A percentile compares a stretch with the other conserved stretches of the same genome.
phyloP scores from a whole-genome alignment of 2,888 invertebrate species.

The Choristoneura rosaceana region DNA sequence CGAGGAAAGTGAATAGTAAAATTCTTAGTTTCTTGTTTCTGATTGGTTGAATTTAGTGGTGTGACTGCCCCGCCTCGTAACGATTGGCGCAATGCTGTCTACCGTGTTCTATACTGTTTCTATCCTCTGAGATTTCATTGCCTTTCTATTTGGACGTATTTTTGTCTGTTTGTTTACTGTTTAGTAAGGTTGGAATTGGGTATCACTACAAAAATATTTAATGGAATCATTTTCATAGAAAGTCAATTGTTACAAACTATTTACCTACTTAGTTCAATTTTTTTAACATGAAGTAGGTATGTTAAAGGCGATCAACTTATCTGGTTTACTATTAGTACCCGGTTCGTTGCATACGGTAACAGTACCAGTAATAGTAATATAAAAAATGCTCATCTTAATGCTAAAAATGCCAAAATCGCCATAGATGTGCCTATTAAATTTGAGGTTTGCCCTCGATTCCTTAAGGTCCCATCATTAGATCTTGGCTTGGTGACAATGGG shows the following conservation, averaged over 20 bases:
- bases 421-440: no score
- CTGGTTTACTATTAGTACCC: background rate
- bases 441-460: no score
- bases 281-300: background rate
- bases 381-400: no score
- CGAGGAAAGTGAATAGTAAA: constrained; percentile 38
- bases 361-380: no score
- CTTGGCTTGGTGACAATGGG: no score
- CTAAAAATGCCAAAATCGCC: no score
- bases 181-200: no score
- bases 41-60: constrained; percentile 67
- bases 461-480: no score
- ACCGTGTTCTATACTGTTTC: background rate
- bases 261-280: no score
- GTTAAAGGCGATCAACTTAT: constrained; percentile 11
- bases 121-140: background rate
- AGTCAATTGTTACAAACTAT: no score
- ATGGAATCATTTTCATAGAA: no score
- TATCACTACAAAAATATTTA: no score
- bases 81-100: constrained; percentile 39
- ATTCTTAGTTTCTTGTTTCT: constrained; percentile 31
- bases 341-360: background rate
- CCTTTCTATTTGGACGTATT: background rate
- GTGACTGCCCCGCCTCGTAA: constrained; percentile 60
- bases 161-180: background rate